Conservation (phyloP, 1,140 invertebrate species). For the Ostrea denselamellosa region DNA sequence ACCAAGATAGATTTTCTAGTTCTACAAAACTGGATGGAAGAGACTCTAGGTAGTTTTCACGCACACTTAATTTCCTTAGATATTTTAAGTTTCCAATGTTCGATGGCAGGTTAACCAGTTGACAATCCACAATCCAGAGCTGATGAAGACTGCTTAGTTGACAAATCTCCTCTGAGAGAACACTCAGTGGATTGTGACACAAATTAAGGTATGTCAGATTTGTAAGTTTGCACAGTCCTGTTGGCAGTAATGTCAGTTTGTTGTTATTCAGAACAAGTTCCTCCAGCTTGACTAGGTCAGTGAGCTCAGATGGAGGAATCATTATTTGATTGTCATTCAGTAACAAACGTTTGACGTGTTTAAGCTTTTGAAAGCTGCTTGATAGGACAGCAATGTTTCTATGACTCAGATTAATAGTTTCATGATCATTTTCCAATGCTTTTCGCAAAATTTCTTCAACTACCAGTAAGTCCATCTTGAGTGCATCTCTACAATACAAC, state of each 20-base stretch:
- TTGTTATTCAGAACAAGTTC: constrained; percentile 76
- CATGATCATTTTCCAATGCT: constrained; percentile 55
- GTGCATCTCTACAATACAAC: background rate
- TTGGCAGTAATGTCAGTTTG: constrained; percentile 73
- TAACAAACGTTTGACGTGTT: constrained; percentile 59
- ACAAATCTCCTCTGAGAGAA: constrained; percentile 69
- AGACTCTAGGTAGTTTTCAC: constrained; percentile 65
- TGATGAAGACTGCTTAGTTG: constrained; percentile 63
- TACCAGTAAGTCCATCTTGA: constrained; percentile 63
- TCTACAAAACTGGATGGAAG: constrained; percentile 68
- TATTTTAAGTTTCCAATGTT: constrained; percentile 69
- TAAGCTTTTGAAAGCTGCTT: constrained; percentile 61
- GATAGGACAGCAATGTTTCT: constrained; percentile 69
- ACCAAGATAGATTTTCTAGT: constrained; percentile 69
- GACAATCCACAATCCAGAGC: constrained; percentile 73
- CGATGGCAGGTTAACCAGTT: constrained; percentile 67
- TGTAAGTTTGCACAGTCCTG: constrained; percentile 65
- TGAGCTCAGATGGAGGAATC: constrained; percentile 75
- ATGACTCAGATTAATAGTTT: constrained; percentile 70
- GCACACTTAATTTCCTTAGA: constrained; percentile 70
- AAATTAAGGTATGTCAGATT: constrained; percentile 71
- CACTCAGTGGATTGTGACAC: constrained; percentile 71
- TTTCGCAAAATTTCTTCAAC: constrained; percentile 66
- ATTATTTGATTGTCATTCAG: constrained; percentile 74
- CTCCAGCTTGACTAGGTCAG: constrained; percentile 62